Conservation (phyloP, 2,113 vertebrate genomes). For the Thermophis baileyi region DNA sequence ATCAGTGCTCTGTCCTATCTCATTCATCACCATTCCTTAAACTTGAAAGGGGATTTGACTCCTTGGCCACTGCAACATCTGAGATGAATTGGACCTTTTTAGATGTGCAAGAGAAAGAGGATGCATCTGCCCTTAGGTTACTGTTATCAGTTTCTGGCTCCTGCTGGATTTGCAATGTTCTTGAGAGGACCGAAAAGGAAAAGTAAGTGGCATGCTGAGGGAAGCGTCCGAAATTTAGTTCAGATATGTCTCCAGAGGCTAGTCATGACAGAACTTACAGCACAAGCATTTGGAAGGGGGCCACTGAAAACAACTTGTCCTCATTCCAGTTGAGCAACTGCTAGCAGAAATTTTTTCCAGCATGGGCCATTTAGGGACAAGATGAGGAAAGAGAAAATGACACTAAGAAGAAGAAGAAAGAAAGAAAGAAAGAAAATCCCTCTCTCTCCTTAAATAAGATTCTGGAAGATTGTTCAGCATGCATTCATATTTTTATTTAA, state of each 20-base stretch:
- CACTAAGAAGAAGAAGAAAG: conserved; percentile 60
- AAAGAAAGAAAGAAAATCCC: neutral
- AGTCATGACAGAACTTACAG: conserved; percentile 74
- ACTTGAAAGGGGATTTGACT: neutral
- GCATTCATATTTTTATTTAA: conserved; percentile 42
- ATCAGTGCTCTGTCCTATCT: neutral
- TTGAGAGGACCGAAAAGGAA: conserved; percentile 36
- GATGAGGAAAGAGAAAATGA: conserved; percentile 68
- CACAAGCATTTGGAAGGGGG: conserved; percentile 69
- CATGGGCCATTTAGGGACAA: conserved; percentile 73
- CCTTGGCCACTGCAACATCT: neutral
- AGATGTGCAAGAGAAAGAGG: conserved; percentile 32
- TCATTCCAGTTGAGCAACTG: conserved; percentile 76
- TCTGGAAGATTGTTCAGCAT: conserved; percentile 59
- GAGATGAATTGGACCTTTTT: neutral
- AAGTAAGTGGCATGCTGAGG: conserved; percentile 42
- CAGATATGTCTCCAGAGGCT: conserved; percentile 68
- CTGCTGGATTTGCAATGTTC: conserved; percentile 24
- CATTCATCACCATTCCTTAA: neutral
- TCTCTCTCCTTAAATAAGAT: conserved; percentile 49
- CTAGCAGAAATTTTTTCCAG: conserved; percentile 69
- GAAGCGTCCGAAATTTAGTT: conserved; percentile 62
- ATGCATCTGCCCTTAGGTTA: conserved; percentile 30
- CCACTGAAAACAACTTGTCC: conserved; percentile 74
- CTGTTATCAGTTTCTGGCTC: conserved; percentile 22